Evolutionary conservation across 2,113 vertebrate species (phyloP), one percentile per base, ranked within the genome.

Genomic region (Setophaga petechia): DNA sequence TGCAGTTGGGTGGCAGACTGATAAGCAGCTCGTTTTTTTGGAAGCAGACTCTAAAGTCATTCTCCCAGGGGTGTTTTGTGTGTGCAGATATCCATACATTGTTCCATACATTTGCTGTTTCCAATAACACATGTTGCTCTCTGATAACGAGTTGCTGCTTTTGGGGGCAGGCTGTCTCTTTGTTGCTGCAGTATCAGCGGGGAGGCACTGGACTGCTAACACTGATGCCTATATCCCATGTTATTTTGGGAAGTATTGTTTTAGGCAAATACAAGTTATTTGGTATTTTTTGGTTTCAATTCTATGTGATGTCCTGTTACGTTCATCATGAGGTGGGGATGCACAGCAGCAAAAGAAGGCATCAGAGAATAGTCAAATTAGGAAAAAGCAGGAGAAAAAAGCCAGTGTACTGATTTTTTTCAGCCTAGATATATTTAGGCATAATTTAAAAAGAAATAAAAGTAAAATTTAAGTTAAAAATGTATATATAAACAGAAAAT

Each of bases 41-140:
- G 76, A 91, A 31, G 33, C 13, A 7, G 63, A 14, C 68, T 67
- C 37, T 12, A 20, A 77, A 90, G 73, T 44, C 55, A 44, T 39
- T 94, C 84, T 92, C 71, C 44, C 58, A 31, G 87, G 47, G 41
- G 65, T 63, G 7, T 87, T 88, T 95, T 89, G 87, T 4, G 1
- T 59, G 75, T 3, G 3, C 73, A 92, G 95, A 93, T 96, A 94
- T 73, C 69, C 72, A 65, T 86, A 52, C 91, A 73, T 94, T 96
- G 93, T 96, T 87, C 93, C 63, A 61, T 72, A 44, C 47, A 2
- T 83, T 90, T 74, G 25, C 55, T 68, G 39, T 59, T 93, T 90
- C 69, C 28, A 51, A 28, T 59, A 84, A 61, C 44, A 73, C 91
- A 0, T 90, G 90, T 81, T 93, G 82, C 80, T 88, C 90, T 90